Evolutionary conservation across 1,140 invertebrate genomes (phyloP).

Genomic region (Bombus haemorrhoidalis): DNA sequence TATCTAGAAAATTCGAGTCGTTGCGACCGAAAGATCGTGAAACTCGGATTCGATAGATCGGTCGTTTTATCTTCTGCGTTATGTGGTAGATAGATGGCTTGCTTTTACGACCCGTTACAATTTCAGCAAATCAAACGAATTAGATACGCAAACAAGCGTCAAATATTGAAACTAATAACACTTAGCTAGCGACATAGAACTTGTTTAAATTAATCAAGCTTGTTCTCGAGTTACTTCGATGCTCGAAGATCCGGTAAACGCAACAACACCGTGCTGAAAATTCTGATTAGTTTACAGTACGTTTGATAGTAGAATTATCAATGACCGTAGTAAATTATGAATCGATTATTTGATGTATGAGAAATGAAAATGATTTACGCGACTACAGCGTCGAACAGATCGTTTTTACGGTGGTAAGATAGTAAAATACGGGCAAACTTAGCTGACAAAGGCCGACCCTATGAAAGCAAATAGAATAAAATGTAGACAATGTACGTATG

Average conservation of each 20-base stretch:
- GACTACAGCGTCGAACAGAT: too few species aligned
- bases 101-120: not conserved
- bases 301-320: not conserved
- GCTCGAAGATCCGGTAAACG: not conserved
- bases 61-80: not conserved
- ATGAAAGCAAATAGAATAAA: not conserved
- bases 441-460: not conserved
- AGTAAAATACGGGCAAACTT: not conserved
- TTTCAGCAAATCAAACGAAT: not conserved
- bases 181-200: not conserved
- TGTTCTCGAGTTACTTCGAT: not conserved
- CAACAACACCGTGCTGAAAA: not conserved
- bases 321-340: not conserved
- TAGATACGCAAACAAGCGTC: not conserved
- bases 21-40: not conserved
- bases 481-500: not conserved
- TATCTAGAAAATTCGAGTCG: too few species aligned
- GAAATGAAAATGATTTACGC: not conserved
- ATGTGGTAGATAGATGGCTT: accelerated
- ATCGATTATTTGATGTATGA: too few species aligned
- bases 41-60: not conserved
- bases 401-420: too few species aligned
- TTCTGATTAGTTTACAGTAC: too few species aligned
- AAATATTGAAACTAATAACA: not conserved
- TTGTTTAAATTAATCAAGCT: not conserved